These are phyloP conservation scores for Euplexia lucipara DNA, from an alignment of 2,888 invertebrate genomes.

Conservation along the genomic window DNA sequence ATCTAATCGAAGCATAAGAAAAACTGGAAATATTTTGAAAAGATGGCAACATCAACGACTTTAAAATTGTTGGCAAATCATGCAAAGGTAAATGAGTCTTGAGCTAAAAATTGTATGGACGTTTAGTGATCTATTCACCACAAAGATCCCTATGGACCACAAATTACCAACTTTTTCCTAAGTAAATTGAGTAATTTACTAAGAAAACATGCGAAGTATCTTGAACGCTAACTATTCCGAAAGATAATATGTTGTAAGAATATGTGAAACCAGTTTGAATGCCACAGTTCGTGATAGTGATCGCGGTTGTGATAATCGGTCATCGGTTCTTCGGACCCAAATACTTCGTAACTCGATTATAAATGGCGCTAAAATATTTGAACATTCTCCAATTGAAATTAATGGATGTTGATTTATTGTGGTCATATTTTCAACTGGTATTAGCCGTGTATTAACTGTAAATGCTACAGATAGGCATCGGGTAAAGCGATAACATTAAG, in stretches of 20 bases:
- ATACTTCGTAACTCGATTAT: conserved; percentile 51
- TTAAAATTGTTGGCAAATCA: no score
- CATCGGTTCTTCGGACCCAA: conserved; percentile 46
- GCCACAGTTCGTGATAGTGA: conserved; percentile 50
- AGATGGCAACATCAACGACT: no score
- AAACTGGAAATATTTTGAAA: background rate
- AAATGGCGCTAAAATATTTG: conserved; percentile 59
- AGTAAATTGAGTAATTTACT: conserved; percentile 39
- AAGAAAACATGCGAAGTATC: conserved; percentile 24
- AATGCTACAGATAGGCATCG: conserved; percentile 38
- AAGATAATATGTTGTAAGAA: conserved; percentile 56
- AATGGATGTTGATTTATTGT: conserved; percentile 56
- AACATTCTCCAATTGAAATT: conserved; percentile 50
- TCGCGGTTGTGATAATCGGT: conserved; percentile 58
- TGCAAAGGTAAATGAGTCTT: background rate
- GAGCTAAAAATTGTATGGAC: background rate
- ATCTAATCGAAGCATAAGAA: background rate
- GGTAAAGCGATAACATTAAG: conserved; percentile 31
- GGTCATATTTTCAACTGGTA: conserved; percentile 35
- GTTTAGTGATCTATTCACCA: background rate
- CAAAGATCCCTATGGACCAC: background rate
- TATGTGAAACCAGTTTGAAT: conserved; percentile 53
- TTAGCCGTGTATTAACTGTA: conserved; percentile 35
- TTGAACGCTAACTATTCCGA: conserved; percentile 47
- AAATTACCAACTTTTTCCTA: background rate